phyloP scores from a whole-genome alignment of 2,888 invertebrate genomes.

The Isoperla grammatica region DNA sequence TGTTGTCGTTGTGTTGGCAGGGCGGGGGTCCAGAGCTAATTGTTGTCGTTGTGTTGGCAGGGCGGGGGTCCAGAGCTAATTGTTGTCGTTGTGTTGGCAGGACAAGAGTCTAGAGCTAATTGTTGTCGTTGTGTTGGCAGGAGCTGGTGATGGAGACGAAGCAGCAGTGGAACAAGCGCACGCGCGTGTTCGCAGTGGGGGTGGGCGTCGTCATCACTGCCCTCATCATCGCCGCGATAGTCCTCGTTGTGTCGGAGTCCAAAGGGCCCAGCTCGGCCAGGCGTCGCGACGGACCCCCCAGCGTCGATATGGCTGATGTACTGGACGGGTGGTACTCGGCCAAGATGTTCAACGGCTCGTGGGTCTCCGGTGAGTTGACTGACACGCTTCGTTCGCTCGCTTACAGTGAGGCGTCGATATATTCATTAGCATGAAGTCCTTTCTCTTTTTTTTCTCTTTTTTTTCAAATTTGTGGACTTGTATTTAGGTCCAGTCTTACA shows the following conservation, averaged over 20 bases:
- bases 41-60: too few relatives aligned
- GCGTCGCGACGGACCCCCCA: constrained; percentile 34
- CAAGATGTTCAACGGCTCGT: constrained; percentile 70
- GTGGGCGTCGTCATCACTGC: constrained; percentile 53
- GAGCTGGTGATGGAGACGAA: constrained; percentile 56
- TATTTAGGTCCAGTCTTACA: too few relatives aligned
- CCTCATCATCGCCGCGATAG: constrained; percentile 55
- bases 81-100: too few relatives aligned
- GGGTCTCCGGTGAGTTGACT: constrained; percentile 65
- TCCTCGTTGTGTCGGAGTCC: constrained; percentile 47
- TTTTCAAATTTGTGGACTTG: too few relatives aligned
- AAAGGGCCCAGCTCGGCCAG: constrained; percentile 15
- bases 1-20: too few relatives aligned
- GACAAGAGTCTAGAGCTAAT: too few relatives aligned
- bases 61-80: too few relatives aligned
- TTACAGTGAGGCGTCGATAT: too few relatives aligned
- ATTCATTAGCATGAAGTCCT: too few relatives aligned
- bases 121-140: constrained; percentile 48
- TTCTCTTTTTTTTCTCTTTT: constrained; percentile 31
- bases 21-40: too few relatives aligned
- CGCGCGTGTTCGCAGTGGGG: constrained; percentile 52
- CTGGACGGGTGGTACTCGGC: constrained; percentile 61
- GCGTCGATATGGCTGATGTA: constrained; percentile 63
- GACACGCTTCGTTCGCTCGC: background rate
- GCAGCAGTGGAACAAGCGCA: constrained; percentile 50